Conservation (phyloP, 2,113 vertebrate genomes). For the cattle (Bos taurus) region DNA sequence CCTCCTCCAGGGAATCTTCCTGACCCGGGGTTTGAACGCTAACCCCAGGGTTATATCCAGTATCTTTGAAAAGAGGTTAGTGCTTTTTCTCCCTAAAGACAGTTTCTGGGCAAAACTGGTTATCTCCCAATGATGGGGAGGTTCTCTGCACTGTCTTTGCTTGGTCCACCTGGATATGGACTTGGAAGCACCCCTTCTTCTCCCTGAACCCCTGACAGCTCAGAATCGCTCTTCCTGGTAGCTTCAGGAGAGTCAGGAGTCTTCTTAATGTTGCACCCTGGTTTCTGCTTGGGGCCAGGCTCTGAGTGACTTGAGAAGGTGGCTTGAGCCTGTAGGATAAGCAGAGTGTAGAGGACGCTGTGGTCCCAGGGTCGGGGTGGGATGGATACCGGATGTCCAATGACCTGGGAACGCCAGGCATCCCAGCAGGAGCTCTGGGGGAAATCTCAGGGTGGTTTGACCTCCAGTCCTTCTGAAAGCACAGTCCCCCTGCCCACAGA, state of each 20-base stretch:
- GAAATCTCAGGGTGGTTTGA: not conserved
- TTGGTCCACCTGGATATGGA: fast-evolving
- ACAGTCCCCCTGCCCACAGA: fast-evolving
- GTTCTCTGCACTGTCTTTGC: not conserved
- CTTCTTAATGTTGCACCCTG: not conserved
- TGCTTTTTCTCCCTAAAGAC: not conserved
- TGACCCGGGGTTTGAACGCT: fast-evolving
- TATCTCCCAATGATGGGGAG: fast-evolving
- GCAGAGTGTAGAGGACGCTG: not conserved
- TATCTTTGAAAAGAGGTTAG: not conserved
- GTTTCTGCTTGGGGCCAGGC: not conserved
- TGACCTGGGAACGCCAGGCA: not conserved
- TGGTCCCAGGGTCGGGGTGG: no score
- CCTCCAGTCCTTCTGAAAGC: not conserved
- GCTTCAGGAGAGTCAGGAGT: not conserved
- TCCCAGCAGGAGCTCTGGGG: not conserved
- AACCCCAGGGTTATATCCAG: fast-evolving
- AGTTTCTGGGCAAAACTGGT: not conserved
- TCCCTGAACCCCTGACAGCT: not conserved
- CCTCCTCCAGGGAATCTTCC: not conserved
- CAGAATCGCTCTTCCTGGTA: fast-evolving
- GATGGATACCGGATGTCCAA: fast-evolving
- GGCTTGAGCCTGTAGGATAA: fast-evolving
- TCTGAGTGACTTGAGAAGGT: not conserved
- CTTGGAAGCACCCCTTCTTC: not conserved